These are phyloP conservation scores for Sarcophaga peregrina DNA, from an alignment of 1,140 invertebrate genomes.

Conservation along the genomic window DNA sequence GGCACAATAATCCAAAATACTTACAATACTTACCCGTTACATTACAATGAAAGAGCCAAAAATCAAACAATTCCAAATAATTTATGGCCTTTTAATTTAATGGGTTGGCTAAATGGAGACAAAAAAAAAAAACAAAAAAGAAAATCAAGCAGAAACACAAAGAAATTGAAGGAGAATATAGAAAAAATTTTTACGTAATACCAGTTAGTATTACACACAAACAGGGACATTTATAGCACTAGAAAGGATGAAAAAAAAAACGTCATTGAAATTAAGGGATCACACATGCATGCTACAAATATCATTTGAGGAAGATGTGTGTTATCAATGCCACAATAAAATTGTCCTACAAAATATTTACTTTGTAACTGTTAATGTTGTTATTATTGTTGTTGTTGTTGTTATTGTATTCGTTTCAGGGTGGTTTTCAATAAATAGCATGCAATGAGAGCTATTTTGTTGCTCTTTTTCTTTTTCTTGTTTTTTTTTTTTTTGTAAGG, in stretches of 20 bases:
- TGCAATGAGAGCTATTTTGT: not conserved
- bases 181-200: not conserved
- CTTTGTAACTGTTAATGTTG: not conserved
- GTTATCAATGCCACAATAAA: not conserved
- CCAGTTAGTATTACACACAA: not conserved
- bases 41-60: slow-evolving; percentile 51
- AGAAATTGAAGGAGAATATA: not conserved
- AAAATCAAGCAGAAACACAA: not conserved
- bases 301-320: not conserved
- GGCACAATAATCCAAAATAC: not conserved
- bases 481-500: too few relatives aligned
- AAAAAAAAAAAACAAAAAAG: not conserved
- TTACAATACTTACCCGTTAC: slow-evolving; percentile 45
- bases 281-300: not conserved
- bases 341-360: not conserved
- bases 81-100: slow-evolving; percentile 66
- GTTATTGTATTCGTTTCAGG: not conserved
- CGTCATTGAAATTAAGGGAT: not conserved
- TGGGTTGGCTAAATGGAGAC: slow-evolving; percentile 51
- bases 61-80: slow-evolving; percentile 49
- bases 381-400: not conserved
- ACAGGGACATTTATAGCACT: not conserved
- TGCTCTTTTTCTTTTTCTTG: not conserved
- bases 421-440: not conserved
- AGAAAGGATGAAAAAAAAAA: not conserved